phyloP scores from a whole-genome alignment of 2,888 invertebrate species.

The Neuroscelio doddi region DNA sequence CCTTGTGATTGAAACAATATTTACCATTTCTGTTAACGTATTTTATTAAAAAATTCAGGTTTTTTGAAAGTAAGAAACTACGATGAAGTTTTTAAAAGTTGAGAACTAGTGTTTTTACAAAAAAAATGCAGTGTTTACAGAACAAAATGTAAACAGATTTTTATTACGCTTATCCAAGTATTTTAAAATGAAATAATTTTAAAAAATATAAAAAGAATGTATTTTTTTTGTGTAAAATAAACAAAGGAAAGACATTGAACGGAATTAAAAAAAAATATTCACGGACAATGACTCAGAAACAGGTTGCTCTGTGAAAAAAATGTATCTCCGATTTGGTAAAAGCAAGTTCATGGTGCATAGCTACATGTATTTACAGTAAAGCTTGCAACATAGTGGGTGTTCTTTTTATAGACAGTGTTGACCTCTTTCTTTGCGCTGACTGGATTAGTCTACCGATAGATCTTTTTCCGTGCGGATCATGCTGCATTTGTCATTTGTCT shows the following conservation, averaged over 20 bases:
- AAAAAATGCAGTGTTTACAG: no score
- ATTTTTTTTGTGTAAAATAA: constrained; percentile 13
- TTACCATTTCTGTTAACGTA: no score
- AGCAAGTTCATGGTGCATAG: constrained; percentile 43
- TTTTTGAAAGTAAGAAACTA: no score
- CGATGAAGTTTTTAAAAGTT: no score
- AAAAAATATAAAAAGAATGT: no score
- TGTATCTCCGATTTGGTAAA: constrained; percentile 45
- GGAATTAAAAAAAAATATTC: constrained; percentile 33
- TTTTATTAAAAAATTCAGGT: no score
- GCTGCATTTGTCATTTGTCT: constrained; percentile 18
- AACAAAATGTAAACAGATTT: no score
- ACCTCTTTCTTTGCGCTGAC: constrained; percentile 62
- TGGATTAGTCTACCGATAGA: constrained; percentile 55
- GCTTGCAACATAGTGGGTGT: constrained; percentile 58
- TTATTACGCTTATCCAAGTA: no score
- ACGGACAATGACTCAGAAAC: constrained; percentile 46
- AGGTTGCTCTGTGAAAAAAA: constrained; percentile 41
- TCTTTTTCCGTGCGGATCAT: constrained; percentile 53
- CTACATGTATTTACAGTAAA: constrained; percentile 45
- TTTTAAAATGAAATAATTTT: no score
- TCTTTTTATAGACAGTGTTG: constrained; percentile 69
- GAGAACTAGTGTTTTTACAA: no score
- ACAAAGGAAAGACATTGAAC: constrained; percentile 37
- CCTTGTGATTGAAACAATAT: no score